Evolutionary conservation across 2,888 invertebrate species (phyloP), one percentile per base, ranked within the genome.

Genomic region (Ctena decussata): DNA sequence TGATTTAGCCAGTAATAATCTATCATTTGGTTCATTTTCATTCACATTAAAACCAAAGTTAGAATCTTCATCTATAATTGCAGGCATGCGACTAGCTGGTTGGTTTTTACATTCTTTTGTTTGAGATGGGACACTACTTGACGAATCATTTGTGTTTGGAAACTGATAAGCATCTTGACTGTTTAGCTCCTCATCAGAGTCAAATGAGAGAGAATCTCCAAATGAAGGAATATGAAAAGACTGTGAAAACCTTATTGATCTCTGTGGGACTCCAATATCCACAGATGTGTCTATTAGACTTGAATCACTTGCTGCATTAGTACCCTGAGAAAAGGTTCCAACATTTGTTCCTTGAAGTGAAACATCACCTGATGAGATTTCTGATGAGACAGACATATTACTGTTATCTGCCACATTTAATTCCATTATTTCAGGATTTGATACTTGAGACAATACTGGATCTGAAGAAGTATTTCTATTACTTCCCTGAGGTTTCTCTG

Each of bases 191-290:
- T 65, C 65, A 65, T 65, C 65, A 30, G 30, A 21, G 11, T 65
- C 65, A 65, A 65, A 65, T 35, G 65, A 65, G 11, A 65, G 30
- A 21, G 65, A 8, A 18, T 65, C 65, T 1, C 65, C 65, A 35
- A 65, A 65, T 35, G 65, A 65, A 35, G 65, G 65, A 12, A 65
- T 65, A 65, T 65, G 65, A 18, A 65, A 65, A n/a, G 65, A 35
- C 65, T 35, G 3, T 35, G 35, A 18, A 65, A 35, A 65, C 18
- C 65, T 32, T 18, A 12, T 5, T 35, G 65, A 35, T 65, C 2
- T 35, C 15, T 35, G 35, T 5, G 21, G 3, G 21, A 53, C 5
- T 18, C 18, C n/a, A n/a, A n/a, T n/a, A 15, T 53, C 53, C 6
- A 15, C 15, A 41, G 41, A 41, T 18, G 53, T n/a, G 53, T 8